Percentiles rank a stretch among this genome's conserved stretches.
Evolutionary conservation across 2,888 invertebrate species (phyloP).

Genomic region (Phaonia tiefii): DNA sequence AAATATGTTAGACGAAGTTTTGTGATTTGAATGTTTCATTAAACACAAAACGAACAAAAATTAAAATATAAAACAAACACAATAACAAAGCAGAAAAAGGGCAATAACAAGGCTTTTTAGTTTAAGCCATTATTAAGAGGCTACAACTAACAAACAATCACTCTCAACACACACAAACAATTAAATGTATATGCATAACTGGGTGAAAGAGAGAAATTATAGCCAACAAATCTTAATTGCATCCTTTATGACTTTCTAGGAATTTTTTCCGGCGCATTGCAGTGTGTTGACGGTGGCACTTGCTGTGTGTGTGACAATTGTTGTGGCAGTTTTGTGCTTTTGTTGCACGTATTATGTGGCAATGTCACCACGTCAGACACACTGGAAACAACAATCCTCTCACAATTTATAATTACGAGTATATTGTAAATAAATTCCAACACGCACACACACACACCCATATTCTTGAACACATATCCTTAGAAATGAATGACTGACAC

Average conservation of each 20-base stretch:
- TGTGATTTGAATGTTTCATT: too few relatives aligned
- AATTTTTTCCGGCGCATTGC: slow-evolving; percentile 27
- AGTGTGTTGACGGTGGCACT: slow-evolving; percentile 3
- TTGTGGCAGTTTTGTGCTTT: too few relatives aligned
- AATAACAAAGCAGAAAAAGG: too few relatives aligned
- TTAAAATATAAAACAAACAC: too few relatives aligned
- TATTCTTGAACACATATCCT: too few relatives aligned
- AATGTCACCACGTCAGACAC: not conserved
- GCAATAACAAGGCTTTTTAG: too few relatives aligned
- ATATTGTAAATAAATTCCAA: not conserved
- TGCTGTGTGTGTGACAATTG: not conserved
- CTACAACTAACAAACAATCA: not conserved
- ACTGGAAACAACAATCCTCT: not conserved
- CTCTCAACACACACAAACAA: not conserved
- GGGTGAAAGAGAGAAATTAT: not conserved
- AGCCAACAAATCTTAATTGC: slow-evolving; percentile 28
- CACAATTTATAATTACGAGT: not conserved
- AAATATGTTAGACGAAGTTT: not conserved
- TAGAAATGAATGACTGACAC: too few relatives aligned
- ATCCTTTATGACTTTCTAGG: slow-evolving; percentile 27
- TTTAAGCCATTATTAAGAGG: not conserved
- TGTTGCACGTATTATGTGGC: too few relatives aligned
- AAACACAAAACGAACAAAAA: too few relatives aligned
- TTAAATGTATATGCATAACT: not conserved
- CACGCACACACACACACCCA: too few relatives aligned